Conservation (phyloP, 2,888 invertebrate genomes). For the Sinohyriopsis cumingii region DNA sequence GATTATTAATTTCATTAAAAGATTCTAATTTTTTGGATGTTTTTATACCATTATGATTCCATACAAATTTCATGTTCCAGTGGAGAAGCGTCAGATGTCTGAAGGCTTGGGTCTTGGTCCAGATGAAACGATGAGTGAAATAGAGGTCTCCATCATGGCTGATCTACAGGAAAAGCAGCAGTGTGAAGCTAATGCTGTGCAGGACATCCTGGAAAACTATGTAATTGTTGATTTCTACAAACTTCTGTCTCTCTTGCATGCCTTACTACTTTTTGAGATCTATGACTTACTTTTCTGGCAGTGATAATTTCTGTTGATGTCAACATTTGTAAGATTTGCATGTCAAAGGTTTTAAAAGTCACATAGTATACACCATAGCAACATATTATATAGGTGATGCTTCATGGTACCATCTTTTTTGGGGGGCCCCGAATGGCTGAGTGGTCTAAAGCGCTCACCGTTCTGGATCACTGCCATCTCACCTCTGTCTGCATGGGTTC, state of each 20-base stretch:
- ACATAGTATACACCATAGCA: too few relatives aligned
- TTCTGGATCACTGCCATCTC: too few relatives aligned
- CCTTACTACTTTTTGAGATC: not conserved
- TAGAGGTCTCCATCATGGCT: conserved; percentile 52
- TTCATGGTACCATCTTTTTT: too few relatives aligned
- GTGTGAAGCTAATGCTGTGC: conserved; percentile 42
- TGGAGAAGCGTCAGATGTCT: conserved; percentile 40
- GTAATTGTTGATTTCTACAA: conserved; percentile 18
- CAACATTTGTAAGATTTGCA: too few relatives aligned
- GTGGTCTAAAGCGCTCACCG: too few relatives aligned
- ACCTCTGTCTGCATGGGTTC: too few relatives aligned
- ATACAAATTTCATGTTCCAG: conserved; percentile 21
- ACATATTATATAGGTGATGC: too few relatives aligned
- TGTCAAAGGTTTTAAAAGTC: too few relatives aligned
- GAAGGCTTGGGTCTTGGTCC: not conserved
- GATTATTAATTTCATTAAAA: not conserved
- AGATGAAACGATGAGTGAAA: conserved; percentile 47
- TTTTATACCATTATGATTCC: not conserved
- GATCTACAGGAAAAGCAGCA: conserved; percentile 62
- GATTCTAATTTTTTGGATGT: not conserved
- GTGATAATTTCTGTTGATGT: too few relatives aligned
- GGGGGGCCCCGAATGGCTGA: too few relatives aligned
- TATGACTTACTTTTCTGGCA: too few relatives aligned
- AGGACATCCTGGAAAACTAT: conserved; percentile 40
- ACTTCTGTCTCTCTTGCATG: not conserved